A percentile compares a stretch with the other conserved stretches of the same genome.
These are phyloP conservation scores for Scaptomyza caliginosa DNA, from an alignment of 2,888 invertebrate genomes.

Conservation along the genomic window DNA sequence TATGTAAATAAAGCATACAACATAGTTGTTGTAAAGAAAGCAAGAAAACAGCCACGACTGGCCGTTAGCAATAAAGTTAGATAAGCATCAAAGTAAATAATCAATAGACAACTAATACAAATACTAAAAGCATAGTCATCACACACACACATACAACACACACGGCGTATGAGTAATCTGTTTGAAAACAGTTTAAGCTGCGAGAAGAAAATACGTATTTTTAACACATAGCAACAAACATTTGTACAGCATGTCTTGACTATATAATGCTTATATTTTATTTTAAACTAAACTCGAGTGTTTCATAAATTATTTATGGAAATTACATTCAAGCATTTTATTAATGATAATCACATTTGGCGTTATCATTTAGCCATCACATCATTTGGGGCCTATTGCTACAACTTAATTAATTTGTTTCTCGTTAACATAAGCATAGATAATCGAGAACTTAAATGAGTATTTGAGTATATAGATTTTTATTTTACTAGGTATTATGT, in stretches of 20 bases:
- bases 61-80: background rate
- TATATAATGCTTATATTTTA: background rate
- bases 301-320: conserved; percentile 1
- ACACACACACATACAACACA: background rate
- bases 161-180: conserved; percentile 15
- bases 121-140: background rate
- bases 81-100: conserved; percentile 17
- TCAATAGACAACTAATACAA: conserved; percentile 6
- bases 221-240: background rate
- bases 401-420: conserved; percentile 40
- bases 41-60: background rate
- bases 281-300: background rate
- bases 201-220: conserved; percentile 29
- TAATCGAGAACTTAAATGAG: background rate
- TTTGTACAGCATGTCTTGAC: background rate
- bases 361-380: conserved; percentile 31
- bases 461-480: no score
- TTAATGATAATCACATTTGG: conserved; percentile 6
- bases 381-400: conserved; percentile 1
- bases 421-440: conserved; percentile 1
- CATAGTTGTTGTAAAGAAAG: conserved; percentile 6
- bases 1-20: conserved; percentile 14
- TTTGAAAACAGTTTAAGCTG: conserved; percentile 27
- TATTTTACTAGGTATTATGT: background rate
- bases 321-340: conserved; percentile 36